Evolutionary conservation across 2,113 vertebrate genomes (phyloP).

Genomic region (Suricata suricatta): DNA sequence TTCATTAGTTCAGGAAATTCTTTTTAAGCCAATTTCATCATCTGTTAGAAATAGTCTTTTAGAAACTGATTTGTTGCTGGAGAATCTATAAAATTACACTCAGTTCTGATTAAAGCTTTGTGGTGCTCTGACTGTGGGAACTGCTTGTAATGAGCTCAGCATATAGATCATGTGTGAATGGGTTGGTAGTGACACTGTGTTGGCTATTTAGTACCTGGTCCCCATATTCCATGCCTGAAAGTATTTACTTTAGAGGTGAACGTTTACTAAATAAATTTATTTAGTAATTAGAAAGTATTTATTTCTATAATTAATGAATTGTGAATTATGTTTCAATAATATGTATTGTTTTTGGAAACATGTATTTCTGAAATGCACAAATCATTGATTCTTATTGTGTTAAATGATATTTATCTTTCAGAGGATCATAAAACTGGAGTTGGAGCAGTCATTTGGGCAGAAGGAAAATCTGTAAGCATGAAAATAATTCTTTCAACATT

Average conservation of each 20-base stretch:
- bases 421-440: conserved; percentile 98
- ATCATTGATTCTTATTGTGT: conserved; percentile 22
- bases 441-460: conserved; percentile 96
- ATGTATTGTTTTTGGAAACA: not conserved
- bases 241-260: not conserved
- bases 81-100: not conserved
- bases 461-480: conserved; percentile 90
- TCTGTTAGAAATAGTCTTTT: not conserved
- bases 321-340: conserved; percentile 21
- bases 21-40: not conserved
- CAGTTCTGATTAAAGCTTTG: not conserved
- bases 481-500: conserved; percentile 56
- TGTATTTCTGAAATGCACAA: not conserved
- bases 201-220: not conserved
- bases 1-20: not conserved
- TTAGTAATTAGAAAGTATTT: not conserved
- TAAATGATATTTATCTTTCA: conserved; percentile 84
- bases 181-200: not conserved
- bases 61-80: not conserved
- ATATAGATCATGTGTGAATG: not conserved
- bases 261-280: not conserved
- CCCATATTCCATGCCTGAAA: not conserved
- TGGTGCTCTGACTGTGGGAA: not conserved
- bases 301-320: not conserved
- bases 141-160: not conserved